Evolutionary conservation across 2,797 vertebrate genomes (phyloP), one percentile per base, ranked within the genome.

Genomic region (Etheostoma nigrum): DNA sequence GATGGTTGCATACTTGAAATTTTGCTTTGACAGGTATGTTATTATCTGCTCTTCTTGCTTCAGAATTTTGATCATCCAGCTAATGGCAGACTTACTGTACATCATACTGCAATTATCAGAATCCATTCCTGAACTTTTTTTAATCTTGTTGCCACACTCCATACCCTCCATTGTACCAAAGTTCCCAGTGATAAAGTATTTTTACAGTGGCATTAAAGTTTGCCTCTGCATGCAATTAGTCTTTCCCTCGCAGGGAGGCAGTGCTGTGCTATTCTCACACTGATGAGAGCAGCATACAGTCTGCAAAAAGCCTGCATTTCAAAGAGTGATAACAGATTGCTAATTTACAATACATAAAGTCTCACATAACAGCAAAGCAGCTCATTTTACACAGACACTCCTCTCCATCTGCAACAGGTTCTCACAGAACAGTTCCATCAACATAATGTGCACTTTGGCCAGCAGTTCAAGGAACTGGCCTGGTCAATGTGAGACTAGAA

Each of bases 191-290:
- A 47, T 63, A 61, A 67, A 19, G 19, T 72, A 65, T 40, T 64
- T 60, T 76, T 58, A 40, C 36, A 40, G 36, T 40, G n/a, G 36
- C 49, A 23, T 59, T 60, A 16, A 40, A n/a, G 60, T 76, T 79
- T 72, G 25, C 59, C 60, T 74, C 69, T 55, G 65, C 79, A 66
- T 92, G 92, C 86, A 92, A 70, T 93, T 89, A 88, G 76, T 33
- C 55, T 55, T 77, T 86, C 76, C 62, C 82, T 94, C 94, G 67
- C 93, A 89, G 88, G 95, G 90, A 93, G 95, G 95, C 94, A 94
- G 86, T 93, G 91, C 87, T 91, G 94, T 87, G 94, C 92, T 86
- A 64, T 66, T 87, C 76, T 83, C 84, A 60, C 54, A 48, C 47
- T 60, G 54, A 55, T 30, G 25, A 76, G 61, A 86, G 47, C 44